Evolutionary conservation across 2,888 invertebrate genomes (phyloP).

Genomic region (Eupeodes latifasciatus): DNA sequence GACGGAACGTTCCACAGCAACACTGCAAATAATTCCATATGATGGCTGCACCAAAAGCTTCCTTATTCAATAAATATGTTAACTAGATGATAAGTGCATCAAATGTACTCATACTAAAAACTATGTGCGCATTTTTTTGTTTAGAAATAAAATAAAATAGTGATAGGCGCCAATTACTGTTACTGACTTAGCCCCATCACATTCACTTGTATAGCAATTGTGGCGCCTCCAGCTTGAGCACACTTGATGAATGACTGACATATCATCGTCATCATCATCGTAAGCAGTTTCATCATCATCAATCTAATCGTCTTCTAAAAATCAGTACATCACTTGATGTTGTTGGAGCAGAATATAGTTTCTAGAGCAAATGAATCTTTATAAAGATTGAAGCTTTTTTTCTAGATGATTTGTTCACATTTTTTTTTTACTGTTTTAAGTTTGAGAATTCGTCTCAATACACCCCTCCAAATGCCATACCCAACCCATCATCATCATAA

Average conservation of each 20-base stretch:
- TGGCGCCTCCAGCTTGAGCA: slow-evolving; percentile 65
- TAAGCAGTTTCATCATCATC: slow-evolving; percentile 56
- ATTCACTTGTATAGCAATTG: slow-evolving; percentile 42
- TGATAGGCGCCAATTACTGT: slow-evolving; percentile 72
- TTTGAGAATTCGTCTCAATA: neutral
- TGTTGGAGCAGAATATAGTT: neutral
- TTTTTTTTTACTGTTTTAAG: slow-evolving; percentile 1
- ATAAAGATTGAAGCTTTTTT: slow-evolving; percentile 47
- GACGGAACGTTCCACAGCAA: neutral
- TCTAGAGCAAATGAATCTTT: slow-evolving; percentile 32
- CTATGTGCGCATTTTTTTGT: slow-evolving; percentile 26
- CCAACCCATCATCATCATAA: too few relatives aligned
- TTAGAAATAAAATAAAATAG: slow-evolving; percentile 35
- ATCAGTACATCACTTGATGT: slow-evolving; percentile 34
- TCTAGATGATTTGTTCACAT: slow-evolving; percentile 37
- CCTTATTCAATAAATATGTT: slow-evolving; percentile 73
- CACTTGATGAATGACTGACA: slow-evolving; percentile 70
- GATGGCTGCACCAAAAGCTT: slow-evolving; percentile 61
- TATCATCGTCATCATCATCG: slow-evolving; percentile 60
- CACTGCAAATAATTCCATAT: neutral
- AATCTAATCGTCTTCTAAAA: slow-evolving; percentile 54
- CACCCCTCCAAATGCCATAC: too few relatives aligned
- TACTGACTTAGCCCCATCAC: slow-evolving; percentile 58
- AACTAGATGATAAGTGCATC: slow-evolving; percentile 65
- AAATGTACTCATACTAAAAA: neutral